Base-by-base conservation (phyloP, 2,797 vertebrate species). In the Phalloptychus januarius region DNA sequence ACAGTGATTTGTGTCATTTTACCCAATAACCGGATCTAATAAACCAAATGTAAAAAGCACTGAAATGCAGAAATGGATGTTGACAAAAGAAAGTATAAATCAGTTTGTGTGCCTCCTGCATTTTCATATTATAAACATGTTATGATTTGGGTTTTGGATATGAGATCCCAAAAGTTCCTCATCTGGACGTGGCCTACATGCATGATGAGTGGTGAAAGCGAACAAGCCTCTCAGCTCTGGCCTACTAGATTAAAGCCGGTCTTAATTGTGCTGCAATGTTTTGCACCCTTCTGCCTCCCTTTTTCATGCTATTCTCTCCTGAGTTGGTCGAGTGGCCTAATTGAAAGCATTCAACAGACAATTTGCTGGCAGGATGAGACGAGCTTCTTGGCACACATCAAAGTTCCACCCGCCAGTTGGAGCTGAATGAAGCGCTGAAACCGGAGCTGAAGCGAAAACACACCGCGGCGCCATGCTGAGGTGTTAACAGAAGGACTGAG, bases 361-460 rank as follows among this genome's bases (percentile, higher is more conserved):
- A 79, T 89, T 88, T 87, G 82, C 82, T 91, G 89, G 89, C 92
- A 85, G 80, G 74, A 71, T 54, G 78, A 81, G 79, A 75, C 74
- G 31, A 72, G 76, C 72, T 79, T 83, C 74, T 83, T 86, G 90
- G 92, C 87, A 79, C 42, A 31, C 56, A 56, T 77, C 80, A 69
- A 50, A 75, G 65, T 48, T 76, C 40, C 71, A 70, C 74, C 74
- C 83, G 88, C 83, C 85, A 91, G 88, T 70, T 90, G 84, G 86
- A 87, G 71, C 71, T 25, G 31, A 74, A 31, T 42, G 74, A 86
- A 81, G 84, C 67, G 74, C 33, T 44, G 71, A 77, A 82, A 86
- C 72, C 36, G 25, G 88, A 81, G 46, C 28, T 67, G 75, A 84
- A 86, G 78, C 77, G 83, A 85, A 88, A 87, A 86, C 58, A 71